Base-by-base conservation (phyloP, 2,797 vertebrate genomes). In the Tragopan temminckii region DNA sequence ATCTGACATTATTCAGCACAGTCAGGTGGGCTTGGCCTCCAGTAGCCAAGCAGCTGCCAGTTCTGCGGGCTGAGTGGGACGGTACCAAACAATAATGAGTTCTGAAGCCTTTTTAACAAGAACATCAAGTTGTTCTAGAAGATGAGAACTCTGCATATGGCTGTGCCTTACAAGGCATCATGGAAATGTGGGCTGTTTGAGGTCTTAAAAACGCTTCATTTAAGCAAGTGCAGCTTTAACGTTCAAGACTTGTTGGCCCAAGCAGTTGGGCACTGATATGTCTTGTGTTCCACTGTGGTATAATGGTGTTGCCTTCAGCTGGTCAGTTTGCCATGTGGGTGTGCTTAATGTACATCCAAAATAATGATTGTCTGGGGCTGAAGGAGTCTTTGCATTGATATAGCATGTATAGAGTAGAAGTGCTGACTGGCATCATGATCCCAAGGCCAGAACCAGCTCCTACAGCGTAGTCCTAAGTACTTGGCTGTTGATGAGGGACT, bases 401-500 rank as follows among this genome's bases (percentile, higher is more conserved):
- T 33, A 50, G n/a, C 24, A 27, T 45, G 33, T 59, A 9, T 7
- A 4, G 67, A 63, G 70, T 7, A 24, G 61, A 36, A 35, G 16
- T 18, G 42, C 33, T 12, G 33, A 13, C 27, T 17, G 16, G 42
- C 3, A 3, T 1, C 13, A 68, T 29, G 57, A 35, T 13, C 63
- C 40, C 61, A 42, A 38, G 57, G 17, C 58, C 72, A 10, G 20
- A 64, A 52, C 11, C 61, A 43, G 77, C 64, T 82, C 69, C 58
- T 52, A 5, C 58, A 38, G 43, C 7, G 25, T 74, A 13, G 63
- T 95, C 2, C 36, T 24, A 18, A 88, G 72, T n/a, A 57, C 40
- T 91, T 88, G 80, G 74, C 88, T 93, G 77, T 92, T 91, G 75
- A 33, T 92, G 90, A 93, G 80, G 72, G 70, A n/a, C 89, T 96